These are phyloP conservation scores for Bellardia pandia DNA, from an alignment of 2,888 invertebrate species.

Conservation along the genomic window DNA sequence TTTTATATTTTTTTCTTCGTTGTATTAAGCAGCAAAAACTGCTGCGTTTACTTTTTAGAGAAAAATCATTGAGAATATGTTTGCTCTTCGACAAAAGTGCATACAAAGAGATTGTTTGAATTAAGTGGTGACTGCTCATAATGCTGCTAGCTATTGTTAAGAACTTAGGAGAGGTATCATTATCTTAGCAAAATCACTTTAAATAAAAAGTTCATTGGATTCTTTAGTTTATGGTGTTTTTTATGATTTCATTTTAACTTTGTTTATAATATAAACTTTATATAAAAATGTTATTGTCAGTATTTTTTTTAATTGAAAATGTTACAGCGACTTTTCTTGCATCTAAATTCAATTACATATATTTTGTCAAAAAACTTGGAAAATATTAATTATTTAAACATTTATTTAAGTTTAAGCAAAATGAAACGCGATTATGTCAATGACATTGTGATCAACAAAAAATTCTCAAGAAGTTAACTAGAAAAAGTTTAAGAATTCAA, in stretches of 20 bases:
- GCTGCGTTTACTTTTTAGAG: constrained; percentile 1
- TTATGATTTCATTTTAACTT: background rate
- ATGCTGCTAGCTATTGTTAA: background rate
- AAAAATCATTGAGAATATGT: constrained; percentile 23
- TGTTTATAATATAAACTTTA: background rate
- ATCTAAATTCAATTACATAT: constrained; percentile 13
- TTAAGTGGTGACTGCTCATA: constrained; percentile 38
- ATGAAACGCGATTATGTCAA: background rate
- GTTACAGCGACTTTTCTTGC: background rate
- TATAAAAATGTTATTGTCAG: background rate
- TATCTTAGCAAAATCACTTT: constrained; percentile 9
- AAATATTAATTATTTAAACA: constrained; percentile 7
- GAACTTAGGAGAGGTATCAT: background rate
- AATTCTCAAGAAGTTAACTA: background rate
- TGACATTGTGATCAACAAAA: constrained; percentile 5
- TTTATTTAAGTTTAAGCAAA: constrained; percentile 12
- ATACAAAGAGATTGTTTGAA: constrained; percentile 24
- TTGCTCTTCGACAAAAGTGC: constrained; percentile 19
- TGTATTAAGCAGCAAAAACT: background rate
- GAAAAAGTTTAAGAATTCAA: too few species aligned
- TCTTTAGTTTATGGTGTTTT: background rate
- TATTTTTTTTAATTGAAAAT: background rate
- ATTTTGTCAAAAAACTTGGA: constrained; percentile 41
- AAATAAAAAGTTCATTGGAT: constrained; percentile 42
- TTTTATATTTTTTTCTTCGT: background rate